These are phyloP conservation scores for Branchinecta lynchi DNA, from an alignment of 1,140 invertebrate genomes.

Conservation along the genomic window DNA sequence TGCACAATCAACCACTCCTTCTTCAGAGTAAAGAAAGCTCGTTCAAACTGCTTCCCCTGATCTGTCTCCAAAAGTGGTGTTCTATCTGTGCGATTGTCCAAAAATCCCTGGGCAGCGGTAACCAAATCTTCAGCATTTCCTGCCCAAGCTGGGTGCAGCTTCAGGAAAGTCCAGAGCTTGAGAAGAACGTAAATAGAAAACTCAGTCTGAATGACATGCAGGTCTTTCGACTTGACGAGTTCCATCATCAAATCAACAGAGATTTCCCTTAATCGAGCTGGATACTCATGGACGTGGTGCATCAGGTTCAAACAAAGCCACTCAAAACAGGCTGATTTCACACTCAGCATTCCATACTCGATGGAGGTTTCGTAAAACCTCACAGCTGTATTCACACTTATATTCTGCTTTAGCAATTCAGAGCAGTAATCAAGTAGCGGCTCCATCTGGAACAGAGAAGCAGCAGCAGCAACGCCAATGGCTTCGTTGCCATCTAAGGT, in stretches of 20 bases:
- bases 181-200: constrained; percentile 59
- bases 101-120: constrained; percentile 33
- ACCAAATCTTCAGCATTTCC: constrained; percentile 28
- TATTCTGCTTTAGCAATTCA: constrained; percentile 57
- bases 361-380: constrained; percentile 49
- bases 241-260: constrained; percentile 46
- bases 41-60: constrained; percentile 40
- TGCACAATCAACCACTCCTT: constrained; percentile 52
- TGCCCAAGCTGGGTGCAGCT: constrained; percentile 31
- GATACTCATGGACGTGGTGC: constrained; percentile 39
- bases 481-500: constrained; percentile 50
- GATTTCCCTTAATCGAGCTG: constrained; percentile 41
- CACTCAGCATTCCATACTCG: constrained; percentile 46
- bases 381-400: constrained; percentile 50
- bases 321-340: constrained; percentile 44
- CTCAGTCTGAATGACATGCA: constrained; percentile 64
- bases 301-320: constrained; percentile 56
- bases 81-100: constrained; percentile 32
- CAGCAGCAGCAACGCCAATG: constrained; percentile 52
- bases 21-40: constrained; percentile 46
- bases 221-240: constrained; percentile 44
- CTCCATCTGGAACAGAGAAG: constrained; percentile 59
- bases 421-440: constrained; percentile 55
- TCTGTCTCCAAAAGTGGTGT: constrained; percentile 34
- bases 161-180: constrained; percentile 47